Base-by-base conservation (phyloP, 1,140 invertebrate species). In the Bombyx mandarina region DNA sequence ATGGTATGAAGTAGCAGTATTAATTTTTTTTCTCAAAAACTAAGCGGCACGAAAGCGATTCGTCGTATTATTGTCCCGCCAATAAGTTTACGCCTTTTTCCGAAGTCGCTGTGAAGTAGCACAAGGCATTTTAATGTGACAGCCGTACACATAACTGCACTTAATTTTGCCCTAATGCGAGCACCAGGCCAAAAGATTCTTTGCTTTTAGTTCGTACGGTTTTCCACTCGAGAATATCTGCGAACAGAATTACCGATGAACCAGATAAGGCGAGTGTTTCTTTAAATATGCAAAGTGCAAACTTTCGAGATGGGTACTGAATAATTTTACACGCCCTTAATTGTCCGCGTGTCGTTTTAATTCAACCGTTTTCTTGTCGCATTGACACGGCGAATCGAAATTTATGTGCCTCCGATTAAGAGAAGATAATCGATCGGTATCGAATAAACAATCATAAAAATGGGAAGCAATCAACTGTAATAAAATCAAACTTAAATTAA, bases 321-420 rank as follows among this genome's bases (percentile, higher is more conserved):
- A 84, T 86, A 83, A 86, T 82, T 82, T 84, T 86, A 84, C 78
- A 86, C 81, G 81, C 74, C 80, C 81, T 83, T 84, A 77, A 82
- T 77, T 73, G 71, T 75, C 75, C 54, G 77, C 77, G 72, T 86
- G 82, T 83, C 77, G 66, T 76, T 77, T 82, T 83, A 75, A 75
- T 76, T 79, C 72, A 22, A 74, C 72, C 54, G 54, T 57, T 63
- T 59, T 67, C 55, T 67, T 66, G 66, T 73, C 62, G 66, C 69
- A 70, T 71, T 84, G 73, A 79, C 67, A 76, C 63, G 66, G 62
- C 77, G 65, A 69, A 73, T 62, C 60, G 65, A 66, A 74, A 69
- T 70, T 77, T 71, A 77, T 51, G 35, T 57, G 56, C 18, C 12
- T 48, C 7, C 44, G 46, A 56, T 49, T 56, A 56, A 49, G 51